These are phyloP conservation scores for Ferdinandea cuprea DNA, from an alignment of 2,888 invertebrate species.

Conservation along the genomic window DNA sequence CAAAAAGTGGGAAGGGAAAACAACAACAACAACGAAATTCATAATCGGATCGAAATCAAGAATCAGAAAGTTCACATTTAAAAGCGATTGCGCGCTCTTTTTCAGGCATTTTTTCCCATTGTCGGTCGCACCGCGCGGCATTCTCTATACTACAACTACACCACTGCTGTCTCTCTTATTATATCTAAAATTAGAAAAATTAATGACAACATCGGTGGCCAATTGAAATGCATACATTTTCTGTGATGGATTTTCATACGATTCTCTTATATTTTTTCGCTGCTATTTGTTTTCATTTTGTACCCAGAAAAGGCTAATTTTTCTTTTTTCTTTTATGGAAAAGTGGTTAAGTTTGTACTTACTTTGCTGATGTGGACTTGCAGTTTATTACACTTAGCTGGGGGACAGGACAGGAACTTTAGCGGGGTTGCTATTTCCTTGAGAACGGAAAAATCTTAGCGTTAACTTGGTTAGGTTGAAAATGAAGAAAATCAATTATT, in stretches of 20 bases:
- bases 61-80: not conserved
- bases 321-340: slow-evolving; percentile 4
- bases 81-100: slow-evolving; percentile 70
- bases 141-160: slow-evolving; percentile 12
- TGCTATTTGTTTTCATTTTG: slow-evolving; percentile 70
- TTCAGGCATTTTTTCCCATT: slow-evolving; percentile 26
- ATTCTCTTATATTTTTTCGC: slow-evolving; percentile 51
- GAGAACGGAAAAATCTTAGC: slow-evolving; percentile 12
- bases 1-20: slow-evolving; percentile 14
- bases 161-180: slow-evolving; percentile 46
- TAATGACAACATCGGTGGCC: slow-evolving; percentile 78
- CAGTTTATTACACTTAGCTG: slow-evolving; percentile 13
- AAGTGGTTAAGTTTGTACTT: slow-evolving; percentile 36
- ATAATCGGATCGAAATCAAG: slow-evolving; percentile 15
- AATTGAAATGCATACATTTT: slow-evolving; percentile 73
- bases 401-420: slow-evolving; percentile 45
- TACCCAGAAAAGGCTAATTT: slow-evolving; percentile 27
- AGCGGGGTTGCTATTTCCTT: slow-evolving; percentile 11
- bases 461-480: slow-evolving; percentile 70
- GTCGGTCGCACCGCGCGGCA: not conserved
- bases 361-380: slow-evolving; percentile 49
- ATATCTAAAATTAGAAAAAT: slow-evolving; percentile 70
- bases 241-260: slow-evolving; percentile 22
- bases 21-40: slow-evolving; percentile 36
- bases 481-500: slow-evolving; percentile 65